These are phyloP conservation scores for Siniperca knerii DNA, from an alignment of 2,113 vertebrate genomes.

Conservation along the genomic window DNA sequence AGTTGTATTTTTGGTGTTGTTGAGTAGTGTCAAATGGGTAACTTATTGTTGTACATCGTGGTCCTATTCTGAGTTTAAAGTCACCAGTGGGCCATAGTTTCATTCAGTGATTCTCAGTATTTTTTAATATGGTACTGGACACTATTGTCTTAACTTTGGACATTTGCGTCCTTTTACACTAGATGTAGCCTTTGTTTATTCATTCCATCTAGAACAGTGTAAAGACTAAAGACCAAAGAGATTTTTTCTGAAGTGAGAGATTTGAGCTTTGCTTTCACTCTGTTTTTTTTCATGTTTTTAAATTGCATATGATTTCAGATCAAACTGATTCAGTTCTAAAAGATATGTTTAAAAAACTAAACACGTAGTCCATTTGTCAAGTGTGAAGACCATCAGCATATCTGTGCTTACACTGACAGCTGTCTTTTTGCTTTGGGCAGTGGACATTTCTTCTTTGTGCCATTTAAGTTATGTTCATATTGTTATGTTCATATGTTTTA, in stretches of 20 bases:
- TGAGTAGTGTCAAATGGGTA: slow-evolving; percentile 17
- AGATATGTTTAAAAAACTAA: background rate
- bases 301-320: background rate
- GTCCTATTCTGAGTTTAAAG: slow-evolving; percentile 31
- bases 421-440: background rate
- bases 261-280: background rate
- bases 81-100: slow-evolving; percentile 17
- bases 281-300: background rate
- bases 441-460: slow-evolving; percentile 30
- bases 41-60: slow-evolving; percentile 18
- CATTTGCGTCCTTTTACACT: slow-evolving; percentile 27
- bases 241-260: slow-evolving; percentile 14
- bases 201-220: slow-evolving; percentile 13
- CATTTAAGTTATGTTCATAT: slow-evolving; percentile 30
- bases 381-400: background rate
- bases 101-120: slow-evolving; percentile 11
- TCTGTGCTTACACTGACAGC: slow-evolving; percentile 3
- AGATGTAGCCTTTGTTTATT: slow-evolving; percentile 6
- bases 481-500: slow-evolving; percentile 29
- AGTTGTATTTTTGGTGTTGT: slow-evolving; percentile 49
- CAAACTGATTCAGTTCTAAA: background rate
- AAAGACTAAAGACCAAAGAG: slow-evolving; percentile 67
- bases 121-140: slow-evolving; percentile 24
- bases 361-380: background rate
- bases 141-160: slow-evolving; percentile 21